A percentile compares a stretch with the other conserved stretches of the same genome.
These are phyloP conservation scores for Corythucha ciliata DNA, from an alignment of 2,888 invertebrate species.

Conservation along the genomic window DNA sequence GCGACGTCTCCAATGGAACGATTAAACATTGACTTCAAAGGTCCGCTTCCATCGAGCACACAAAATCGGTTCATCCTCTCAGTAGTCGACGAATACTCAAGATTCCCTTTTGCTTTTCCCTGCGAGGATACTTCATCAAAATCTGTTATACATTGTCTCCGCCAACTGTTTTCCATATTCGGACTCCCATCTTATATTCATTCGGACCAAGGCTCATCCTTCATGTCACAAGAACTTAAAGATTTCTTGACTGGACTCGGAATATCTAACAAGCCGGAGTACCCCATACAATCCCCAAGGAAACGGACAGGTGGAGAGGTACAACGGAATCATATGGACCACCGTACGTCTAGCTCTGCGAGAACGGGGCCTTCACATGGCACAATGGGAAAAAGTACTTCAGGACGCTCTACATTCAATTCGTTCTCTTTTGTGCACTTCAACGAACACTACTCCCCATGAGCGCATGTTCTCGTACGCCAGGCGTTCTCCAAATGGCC, in stretches of 20 bases:
- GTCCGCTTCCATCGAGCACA: slow-evolving; percentile 1
- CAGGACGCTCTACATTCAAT: slow-evolving; percentile 28
- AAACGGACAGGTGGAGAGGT: slow-evolving; percentile 4
- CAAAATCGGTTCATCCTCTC: slow-evolving; percentile 23
- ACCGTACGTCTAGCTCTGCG: slow-evolving; percentile 22
- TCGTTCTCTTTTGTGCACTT: slow-evolving; percentile 29
- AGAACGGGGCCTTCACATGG: slow-evolving; percentile 5
- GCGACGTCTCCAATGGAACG: slow-evolving; percentile 3
- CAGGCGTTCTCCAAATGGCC: slow-evolving; percentile 1
- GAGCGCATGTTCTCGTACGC: slow-evolving; percentile 23
- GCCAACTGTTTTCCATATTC: slow-evolving; percentile 5
- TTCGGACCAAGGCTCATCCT: slow-evolving; percentile 2
- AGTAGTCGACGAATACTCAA: slow-evolving; percentile 19
- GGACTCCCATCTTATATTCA: slow-evolving; percentile 14
- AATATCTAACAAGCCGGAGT: slow-evolving; percentile 16
- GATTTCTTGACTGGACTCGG: not conserved
- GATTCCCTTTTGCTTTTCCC: slow-evolving; percentile 13
- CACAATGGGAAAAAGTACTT: slow-evolving; percentile 28
- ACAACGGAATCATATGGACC: slow-evolving; percentile 8
- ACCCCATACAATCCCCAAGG: slow-evolving; percentile 18
- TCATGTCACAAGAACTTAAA: slow-evolving; percentile 13
- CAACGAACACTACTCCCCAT: slow-evolving; percentile 30
- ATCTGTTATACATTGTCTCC: slow-evolving; percentile 15
- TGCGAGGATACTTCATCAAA: slow-evolving; percentile 17
- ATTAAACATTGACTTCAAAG: slow-evolving; percentile 6